Evolutionary conservation across 2,888 invertebrate genomes (phyloP).

Genomic region (Parthenolecanium corni): DNA sequence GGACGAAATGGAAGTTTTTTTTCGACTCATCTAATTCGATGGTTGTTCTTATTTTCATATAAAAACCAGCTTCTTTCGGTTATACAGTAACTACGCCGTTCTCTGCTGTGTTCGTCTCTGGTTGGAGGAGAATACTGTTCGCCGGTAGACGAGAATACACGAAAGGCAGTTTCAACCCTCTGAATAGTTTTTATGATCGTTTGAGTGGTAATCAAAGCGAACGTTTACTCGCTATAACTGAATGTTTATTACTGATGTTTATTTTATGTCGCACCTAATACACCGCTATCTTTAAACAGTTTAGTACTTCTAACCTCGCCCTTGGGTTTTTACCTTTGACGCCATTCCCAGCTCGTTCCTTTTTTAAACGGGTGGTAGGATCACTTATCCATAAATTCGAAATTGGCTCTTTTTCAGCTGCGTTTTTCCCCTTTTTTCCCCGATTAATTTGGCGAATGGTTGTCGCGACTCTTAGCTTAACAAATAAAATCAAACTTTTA

Average conservation of each 20-base stretch:
- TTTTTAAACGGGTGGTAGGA: constrained; percentile 5
- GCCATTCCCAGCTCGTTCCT: constrained; percentile 22
- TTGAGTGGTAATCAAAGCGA: constrained; percentile 27
- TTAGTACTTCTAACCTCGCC: constrained; percentile 27
- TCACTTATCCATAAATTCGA: constrained; percentile 13
- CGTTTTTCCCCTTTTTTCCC: background rate
- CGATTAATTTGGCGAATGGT: background rate
- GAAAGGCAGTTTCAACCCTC: constrained; percentile 25
- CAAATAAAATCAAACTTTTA: background rate
- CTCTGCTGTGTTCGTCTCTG: too few species aligned
- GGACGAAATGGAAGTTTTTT: too few species aligned
- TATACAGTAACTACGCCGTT: too few species aligned
- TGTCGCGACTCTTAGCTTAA: background rate
- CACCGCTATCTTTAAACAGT: constrained; percentile 23
- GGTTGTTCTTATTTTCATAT: too few species aligned
- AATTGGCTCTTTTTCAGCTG: constrained; percentile 2
- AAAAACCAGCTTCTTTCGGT: too few species aligned
- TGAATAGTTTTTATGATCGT: constrained; percentile 28
- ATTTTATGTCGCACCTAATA: constrained; percentile 24
- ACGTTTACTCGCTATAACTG: constrained; percentile 27
- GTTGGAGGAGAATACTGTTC: background rate
- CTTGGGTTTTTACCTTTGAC: constrained; percentile 21
- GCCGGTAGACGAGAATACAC: background rate
- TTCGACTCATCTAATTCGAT: too few species aligned
- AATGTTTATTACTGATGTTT: constrained; percentile 28